Percentiles rank a stretch among this genome's conserved stretches.
These are phyloP conservation scores for Drosophila gaucha DNA, from an alignment of 2,888 invertebrate genomes.

Conservation along the genomic window DNA sequence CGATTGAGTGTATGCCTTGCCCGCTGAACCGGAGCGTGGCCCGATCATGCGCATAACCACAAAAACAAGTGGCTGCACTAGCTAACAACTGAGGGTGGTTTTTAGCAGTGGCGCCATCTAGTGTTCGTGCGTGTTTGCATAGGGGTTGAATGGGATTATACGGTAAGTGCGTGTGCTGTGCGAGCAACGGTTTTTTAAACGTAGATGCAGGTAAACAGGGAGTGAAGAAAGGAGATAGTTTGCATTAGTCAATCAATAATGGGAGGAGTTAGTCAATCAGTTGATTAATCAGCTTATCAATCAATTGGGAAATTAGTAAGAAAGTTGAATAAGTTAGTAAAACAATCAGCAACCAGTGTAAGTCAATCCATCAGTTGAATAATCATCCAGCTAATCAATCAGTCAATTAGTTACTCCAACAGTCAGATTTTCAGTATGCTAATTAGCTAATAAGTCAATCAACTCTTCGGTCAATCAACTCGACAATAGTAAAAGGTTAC, in stretches of 20 bases:
- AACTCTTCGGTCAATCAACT: too few relatives aligned
- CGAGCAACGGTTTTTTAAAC: slow-evolving; percentile 3
- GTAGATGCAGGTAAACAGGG: fast-evolving
- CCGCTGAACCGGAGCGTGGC: slow-evolving; percentile 36
- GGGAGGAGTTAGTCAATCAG: not conserved
- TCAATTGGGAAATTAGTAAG: too few relatives aligned
- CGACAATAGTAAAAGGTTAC: too few relatives aligned
- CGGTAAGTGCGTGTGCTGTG: slow-evolving; percentile 5
- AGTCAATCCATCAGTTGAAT: not conserved
- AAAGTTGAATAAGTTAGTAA: not conserved
- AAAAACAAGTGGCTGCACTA: slow-evolving; percentile 56
- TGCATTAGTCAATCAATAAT: not conserved
- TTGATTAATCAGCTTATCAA: not conserved
- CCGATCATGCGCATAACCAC: slow-evolving; percentile 53
- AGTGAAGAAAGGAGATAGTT: not conserved
- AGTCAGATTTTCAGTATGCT: too few relatives aligned
- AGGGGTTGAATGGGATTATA: slow-evolving; percentile 14
- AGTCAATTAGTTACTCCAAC: not conserved
- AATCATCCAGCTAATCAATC: not conserved
- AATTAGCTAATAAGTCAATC: too few relatives aligned
- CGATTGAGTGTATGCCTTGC: slow-evolving; percentile 44
- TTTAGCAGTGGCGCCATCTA: slow-evolving; percentile 49
- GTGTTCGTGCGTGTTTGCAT: not conserved
- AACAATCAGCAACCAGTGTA: too few relatives aligned
- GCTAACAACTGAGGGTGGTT: slow-evolving; percentile 47